These are phyloP conservation scores for Orius laevigatus DNA, from an alignment of 1,140 invertebrate genomes.

Conservation along the genomic window DNA sequence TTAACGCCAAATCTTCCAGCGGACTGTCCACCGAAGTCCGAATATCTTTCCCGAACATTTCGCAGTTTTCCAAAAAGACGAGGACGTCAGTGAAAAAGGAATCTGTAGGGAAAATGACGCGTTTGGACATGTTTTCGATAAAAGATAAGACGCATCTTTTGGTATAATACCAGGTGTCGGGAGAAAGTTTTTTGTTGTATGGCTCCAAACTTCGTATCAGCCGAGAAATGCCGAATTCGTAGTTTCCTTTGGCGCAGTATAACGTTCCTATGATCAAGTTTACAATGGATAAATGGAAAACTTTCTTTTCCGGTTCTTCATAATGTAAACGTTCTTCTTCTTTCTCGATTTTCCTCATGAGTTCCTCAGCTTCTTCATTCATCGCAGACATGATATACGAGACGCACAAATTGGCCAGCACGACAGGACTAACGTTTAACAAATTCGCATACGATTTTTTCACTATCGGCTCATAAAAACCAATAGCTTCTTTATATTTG, in stretches of 20 bases:
- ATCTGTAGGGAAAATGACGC: conserved; percentile 78
- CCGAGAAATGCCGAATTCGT: conserved; percentile 95
- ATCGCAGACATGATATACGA: conserved; percentile 98
- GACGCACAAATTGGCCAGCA: conserved; percentile 95
- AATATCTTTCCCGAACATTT: conserved; percentile 72
- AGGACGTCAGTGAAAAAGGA: conserved; percentile 78
- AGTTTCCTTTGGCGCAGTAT: conserved; percentile 98
- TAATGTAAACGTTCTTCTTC: conserved; percentile 88
- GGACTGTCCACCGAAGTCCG: conserved; percentile 68
- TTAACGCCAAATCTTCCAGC: conserved; percentile 49
- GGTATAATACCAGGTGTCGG: conserved; percentile 89
- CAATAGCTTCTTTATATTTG: conserved; percentile 94
- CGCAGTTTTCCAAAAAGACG: conserved; percentile 82
- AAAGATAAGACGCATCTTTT: conserved; percentile 88
- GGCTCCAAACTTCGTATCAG: conserved; percentile 94
- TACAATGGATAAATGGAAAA: conserved; percentile 95
- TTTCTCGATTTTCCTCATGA: conserved; percentile 97
- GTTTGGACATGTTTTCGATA: conserved; percentile 81
- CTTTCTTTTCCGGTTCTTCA: conserved; percentile 87
- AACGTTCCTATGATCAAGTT: conserved; percentile 97
- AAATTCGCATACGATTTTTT: conserved; percentile 94
- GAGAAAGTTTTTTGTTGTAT: conserved; percentile 86
- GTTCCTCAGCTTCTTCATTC: conserved; percentile 96
- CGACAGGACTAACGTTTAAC: conserved; percentile 85
- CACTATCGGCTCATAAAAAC: conserved; percentile 97